A percentile compares a stretch with the other conserved stretches of the same genome.
Evolutionary conservation across 2,113 vertebrate species (phyloP).

Genomic region (Procavia capensis): DNA sequence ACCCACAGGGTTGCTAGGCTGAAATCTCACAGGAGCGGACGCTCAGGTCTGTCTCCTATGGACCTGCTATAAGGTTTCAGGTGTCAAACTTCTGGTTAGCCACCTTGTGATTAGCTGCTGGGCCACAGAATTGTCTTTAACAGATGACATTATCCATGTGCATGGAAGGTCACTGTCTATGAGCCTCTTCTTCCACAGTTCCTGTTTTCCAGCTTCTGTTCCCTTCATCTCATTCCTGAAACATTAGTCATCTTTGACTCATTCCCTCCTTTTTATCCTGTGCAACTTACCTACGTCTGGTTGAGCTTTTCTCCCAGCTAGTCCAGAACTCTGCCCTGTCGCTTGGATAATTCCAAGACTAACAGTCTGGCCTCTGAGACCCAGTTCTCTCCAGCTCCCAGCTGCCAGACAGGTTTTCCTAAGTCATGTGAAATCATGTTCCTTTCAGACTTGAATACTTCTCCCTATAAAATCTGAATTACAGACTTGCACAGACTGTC

Average conservation of each 20-base stretch:
- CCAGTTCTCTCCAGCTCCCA: neutral
- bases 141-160: neutral
- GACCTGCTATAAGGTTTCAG: neutral
- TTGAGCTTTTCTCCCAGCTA: neutral
- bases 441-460: constrained; percentile 21
- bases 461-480: constrained; percentile 59
- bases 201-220: neutral
- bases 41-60: no score
- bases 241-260: neutral
- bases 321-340: neutral
- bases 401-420: constrained; percentile 68
- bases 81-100: neutral
- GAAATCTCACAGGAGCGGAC: neutral
- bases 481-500: neutral
- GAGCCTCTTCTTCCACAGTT: neutral
- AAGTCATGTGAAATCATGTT: constrained; percentile 52
- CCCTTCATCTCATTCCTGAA: neutral
- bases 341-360: neutral
- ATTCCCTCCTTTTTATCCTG: neutral
- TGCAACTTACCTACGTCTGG: neutral
- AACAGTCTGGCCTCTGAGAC: neutral
- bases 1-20: neutral
- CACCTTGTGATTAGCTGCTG: neutral
- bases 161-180: neutral
- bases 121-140: neutral